phyloP scores from a whole-genome alignment of 2,797 vertebrate species.

The Microctenopoma stevenorrisi region DNA sequence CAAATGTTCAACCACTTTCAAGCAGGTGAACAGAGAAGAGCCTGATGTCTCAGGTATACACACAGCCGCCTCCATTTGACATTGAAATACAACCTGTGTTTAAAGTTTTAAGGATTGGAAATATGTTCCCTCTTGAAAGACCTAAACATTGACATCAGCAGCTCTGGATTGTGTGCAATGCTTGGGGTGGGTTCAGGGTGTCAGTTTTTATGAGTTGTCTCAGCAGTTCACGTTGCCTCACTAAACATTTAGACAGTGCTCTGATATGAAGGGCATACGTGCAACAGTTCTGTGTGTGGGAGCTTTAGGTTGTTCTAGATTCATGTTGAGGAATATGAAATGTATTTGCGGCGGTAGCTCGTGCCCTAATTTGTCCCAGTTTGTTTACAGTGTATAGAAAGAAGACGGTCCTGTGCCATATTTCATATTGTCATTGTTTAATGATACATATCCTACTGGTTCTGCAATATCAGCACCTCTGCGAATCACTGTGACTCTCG shows the following conservation, averaged over 20 bases:
- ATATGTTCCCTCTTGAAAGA: conserved; percentile 65
- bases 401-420: not conserved
- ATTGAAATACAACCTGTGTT: conserved; percentile 69
- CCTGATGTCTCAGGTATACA: conserved; percentile 65
- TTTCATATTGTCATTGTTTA: not conserved
- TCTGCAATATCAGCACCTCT: conserved; percentile 31
- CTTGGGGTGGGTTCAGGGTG: conserved; percentile 50
- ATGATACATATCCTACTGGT: conserved; percentile 13
- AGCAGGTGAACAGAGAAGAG: conserved; percentile 49
- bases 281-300: conserved; percentile 28
- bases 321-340: conserved; percentile 10
- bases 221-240: conserved; percentile 57
- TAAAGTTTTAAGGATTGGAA: conserved; percentile 77
- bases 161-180: conserved; percentile 61
- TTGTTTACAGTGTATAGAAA: conserved; percentile 6
- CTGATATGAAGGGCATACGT: conserved; percentile 51
- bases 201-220: conserved; percentile 70
- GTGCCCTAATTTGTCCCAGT: not conserved
- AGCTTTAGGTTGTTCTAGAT: conserved; percentile 25
- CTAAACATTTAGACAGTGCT: conserved; percentile 69
- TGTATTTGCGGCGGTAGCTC: conserved; percentile 12
- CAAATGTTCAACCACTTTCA: conserved; percentile 11
- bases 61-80: conserved; percentile 50
- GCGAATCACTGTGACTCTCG: conserved; percentile 6
- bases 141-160: conserved; percentile 69